Evolutionary conservation across 2,113 vertebrate genomes (phyloP).

Genomic region (Dasypus novemcinctus): DNA sequence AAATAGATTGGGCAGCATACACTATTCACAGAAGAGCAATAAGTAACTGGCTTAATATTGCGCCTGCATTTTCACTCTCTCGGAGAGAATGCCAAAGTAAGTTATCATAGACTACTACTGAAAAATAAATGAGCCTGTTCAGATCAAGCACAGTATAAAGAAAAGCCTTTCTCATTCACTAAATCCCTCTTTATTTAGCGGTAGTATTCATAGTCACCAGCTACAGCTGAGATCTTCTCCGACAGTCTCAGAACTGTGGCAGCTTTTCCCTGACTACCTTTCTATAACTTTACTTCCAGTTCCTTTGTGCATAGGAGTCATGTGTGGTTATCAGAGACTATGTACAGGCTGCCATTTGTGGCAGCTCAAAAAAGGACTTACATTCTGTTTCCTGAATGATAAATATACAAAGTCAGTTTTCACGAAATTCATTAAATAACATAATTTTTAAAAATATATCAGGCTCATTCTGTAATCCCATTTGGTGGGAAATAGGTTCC

Average conservation of each 20-base stretch:
- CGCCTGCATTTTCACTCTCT: slow-evolving; percentile 32
- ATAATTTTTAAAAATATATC: background rate
- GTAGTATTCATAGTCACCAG: background rate
- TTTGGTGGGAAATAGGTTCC: background rate
- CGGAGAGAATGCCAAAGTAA: slow-evolving; percentile 56
- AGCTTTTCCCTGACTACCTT: background rate
- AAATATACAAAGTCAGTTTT: background rate
- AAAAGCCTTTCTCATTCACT: slow-evolving; percentile 39
- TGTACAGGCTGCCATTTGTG: background rate
- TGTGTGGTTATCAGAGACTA: background rate
- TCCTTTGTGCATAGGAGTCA: background rate
- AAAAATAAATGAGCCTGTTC: slow-evolving; percentile 55
- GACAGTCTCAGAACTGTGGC: background rate
- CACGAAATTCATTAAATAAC: background rate
- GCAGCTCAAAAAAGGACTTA: background rate
- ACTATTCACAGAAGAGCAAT: slow-evolving; percentile 60
- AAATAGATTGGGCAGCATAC: slow-evolving; percentile 54
- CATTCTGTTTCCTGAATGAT: background rate
- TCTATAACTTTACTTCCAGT: background rate
- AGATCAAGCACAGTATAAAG: background rate
- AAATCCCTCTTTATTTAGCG: slow-evolving; percentile 24
- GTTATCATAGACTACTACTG: slow-evolving; percentile 50
- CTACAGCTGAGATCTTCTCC: background rate
- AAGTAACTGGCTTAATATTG: slow-evolving; percentile 38
- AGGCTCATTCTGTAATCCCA: background rate